phyloP scores from a whole-genome alignment of 1,140 invertebrate genomes.

The Drosophila guanche region DNA sequence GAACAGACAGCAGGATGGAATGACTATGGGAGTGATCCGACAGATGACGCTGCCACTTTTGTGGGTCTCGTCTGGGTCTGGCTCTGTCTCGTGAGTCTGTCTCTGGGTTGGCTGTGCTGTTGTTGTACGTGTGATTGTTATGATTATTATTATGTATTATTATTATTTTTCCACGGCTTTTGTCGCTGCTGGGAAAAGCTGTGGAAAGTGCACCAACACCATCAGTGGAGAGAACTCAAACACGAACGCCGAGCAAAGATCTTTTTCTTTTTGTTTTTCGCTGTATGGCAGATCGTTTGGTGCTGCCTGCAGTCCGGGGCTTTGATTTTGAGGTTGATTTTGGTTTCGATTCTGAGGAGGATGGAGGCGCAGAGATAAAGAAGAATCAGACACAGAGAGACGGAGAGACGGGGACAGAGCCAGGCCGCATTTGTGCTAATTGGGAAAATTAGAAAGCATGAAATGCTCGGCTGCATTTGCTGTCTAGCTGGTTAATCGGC shows the following conservation, averaged over 20 bases:
- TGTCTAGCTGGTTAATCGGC: constrained; percentile 70
- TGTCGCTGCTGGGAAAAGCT: constrained; percentile 35
- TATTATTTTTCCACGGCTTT: constrained; percentile 35
- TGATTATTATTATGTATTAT: constrained; percentile 70
- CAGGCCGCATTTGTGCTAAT: constrained; percentile 75
- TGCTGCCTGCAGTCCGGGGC: constrained; percentile 11
- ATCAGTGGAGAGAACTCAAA: constrained; percentile 1
- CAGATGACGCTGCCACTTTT: constrained; percentile 46
- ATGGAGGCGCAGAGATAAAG: constrained; percentile 19
- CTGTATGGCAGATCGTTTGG: constrained; percentile 3
- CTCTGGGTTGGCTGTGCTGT: neutral
- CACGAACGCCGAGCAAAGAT: constrained; percentile 3
- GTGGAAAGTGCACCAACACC: constrained; percentile 38
- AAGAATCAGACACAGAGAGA: constrained; percentile 16
- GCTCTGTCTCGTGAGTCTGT: neutral
- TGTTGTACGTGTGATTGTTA: constrained; percentile 39
- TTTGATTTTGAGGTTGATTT: constrained; percentile 67
- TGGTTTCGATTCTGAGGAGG: constrained; percentile 58
- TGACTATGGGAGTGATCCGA: constrained; percentile 55
- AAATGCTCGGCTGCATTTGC: constrained; percentile 67
- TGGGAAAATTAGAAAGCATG: constrained; percentile 81
- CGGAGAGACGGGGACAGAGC: constrained; percentile 32
- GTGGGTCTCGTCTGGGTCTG: neutral
- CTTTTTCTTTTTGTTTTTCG: too few species aligned
- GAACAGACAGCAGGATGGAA: constrained; percentile 21